Conservation (phyloP, 2,113 vertebrate genomes). For the Paratilapia polleni region DNA sequence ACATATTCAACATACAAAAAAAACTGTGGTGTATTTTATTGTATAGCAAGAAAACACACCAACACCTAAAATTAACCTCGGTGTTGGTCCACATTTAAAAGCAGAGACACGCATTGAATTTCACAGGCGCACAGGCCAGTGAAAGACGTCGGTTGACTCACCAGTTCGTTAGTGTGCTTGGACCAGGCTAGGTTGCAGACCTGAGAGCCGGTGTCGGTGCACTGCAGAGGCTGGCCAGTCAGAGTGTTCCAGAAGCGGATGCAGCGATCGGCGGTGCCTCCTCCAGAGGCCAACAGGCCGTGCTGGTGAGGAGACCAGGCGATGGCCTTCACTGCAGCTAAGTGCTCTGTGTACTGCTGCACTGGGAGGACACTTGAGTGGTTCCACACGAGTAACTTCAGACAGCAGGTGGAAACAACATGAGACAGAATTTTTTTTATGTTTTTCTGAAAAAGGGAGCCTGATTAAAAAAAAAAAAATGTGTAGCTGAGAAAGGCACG, state of each 20-base stretch:
- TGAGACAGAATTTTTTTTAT: not conserved
- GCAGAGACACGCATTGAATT: not conserved
- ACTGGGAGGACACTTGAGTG: constrained; percentile 94
- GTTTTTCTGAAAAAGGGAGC: not conserved
- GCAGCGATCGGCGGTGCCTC: constrained; percentile 95
- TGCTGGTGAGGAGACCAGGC: constrained; percentile 99
- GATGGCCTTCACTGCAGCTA: constrained; percentile 97
- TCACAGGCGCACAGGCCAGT: not conserved
- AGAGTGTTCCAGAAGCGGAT: constrained; percentile 99
- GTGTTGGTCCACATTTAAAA: not conserved
- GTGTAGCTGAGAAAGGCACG: not conserved
- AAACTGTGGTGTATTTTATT: not conserved
- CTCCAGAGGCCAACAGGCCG: constrained; percentile 92
- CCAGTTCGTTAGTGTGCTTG: constrained; percentile 97
- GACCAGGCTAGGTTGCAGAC: constrained; percentile 99
- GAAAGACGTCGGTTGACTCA: constrained; percentile 67
- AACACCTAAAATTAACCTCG: not conserved
- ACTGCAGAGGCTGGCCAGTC: constrained; percentile 95
- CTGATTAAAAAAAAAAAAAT: not conserved
- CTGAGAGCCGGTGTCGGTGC: constrained; percentile 96
- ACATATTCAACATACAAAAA: not conserved
- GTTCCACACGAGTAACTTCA: constrained; percentile 96
- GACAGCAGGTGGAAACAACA: not conserved
- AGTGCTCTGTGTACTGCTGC: constrained; percentile 97
- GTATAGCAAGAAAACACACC: not conserved